Conservation (phyloP, 2,888 invertebrate species). For the Chymomyza fuscimana region DNA sequence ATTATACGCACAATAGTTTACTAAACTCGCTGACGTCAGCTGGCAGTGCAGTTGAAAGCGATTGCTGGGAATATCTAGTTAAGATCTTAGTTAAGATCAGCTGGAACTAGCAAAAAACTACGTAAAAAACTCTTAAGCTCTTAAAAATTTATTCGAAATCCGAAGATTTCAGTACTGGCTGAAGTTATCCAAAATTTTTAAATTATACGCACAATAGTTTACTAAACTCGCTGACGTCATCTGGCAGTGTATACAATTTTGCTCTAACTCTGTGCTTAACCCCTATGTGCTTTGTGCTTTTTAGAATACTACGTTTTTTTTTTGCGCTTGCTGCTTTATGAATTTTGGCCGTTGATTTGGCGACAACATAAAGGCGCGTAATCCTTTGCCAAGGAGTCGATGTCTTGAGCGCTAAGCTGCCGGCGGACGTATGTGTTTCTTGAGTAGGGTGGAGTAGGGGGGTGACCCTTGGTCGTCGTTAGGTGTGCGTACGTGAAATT, state of each 20-base stretch:
- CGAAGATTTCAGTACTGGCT: too few relatives aligned
- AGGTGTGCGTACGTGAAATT: constrained; percentile 57
- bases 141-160: too few relatives aligned
- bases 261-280: neutral
- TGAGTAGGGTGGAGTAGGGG: neutral
- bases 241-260: neutral
- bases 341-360: constrained; percentile 3
- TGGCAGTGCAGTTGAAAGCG: too few relatives aligned
- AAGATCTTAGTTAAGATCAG: too few relatives aligned
- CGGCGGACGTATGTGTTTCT: neutral
- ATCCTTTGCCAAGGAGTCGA: constrained; percentile 43
- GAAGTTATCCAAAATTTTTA: too few relatives aligned
- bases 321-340: neutral
- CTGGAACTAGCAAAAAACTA: too few relatives aligned
- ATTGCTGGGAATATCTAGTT: too few relatives aligned
- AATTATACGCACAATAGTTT: too few relatives aligned
- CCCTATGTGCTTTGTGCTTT: neutral
- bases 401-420: constrained; percentile 17
- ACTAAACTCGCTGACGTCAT: neutral
- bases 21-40: neutral
- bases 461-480: neutral
- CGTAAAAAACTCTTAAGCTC: too few relatives aligned
- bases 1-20: too few relatives aligned
- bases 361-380: constrained; percentile 48
- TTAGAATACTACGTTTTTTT: neutral